phyloP scores from a whole-genome alignment of 2,113 vertebrate genomes.

The Pteruthius melanotis region DNA sequence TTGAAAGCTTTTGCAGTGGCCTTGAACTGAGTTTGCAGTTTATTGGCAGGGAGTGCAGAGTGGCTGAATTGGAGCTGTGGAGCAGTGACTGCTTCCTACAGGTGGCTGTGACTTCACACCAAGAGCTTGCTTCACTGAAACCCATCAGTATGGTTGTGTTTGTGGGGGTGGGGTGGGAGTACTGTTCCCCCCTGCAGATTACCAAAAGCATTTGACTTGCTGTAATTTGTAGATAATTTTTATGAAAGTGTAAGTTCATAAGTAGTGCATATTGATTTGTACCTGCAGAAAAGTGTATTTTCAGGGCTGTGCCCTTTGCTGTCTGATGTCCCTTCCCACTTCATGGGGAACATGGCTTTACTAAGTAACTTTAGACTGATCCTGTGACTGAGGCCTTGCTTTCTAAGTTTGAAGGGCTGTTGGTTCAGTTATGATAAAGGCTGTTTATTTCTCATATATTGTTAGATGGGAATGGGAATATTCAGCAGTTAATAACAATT shows the following conservation, averaged over 20 bases:
- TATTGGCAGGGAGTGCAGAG: background rate
- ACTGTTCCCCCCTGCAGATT: background rate
- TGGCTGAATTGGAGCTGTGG: background rate
- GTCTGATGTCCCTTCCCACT: background rate
- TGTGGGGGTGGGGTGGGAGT: background rate
- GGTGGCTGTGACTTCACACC: background rate
- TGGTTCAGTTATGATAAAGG: background rate
- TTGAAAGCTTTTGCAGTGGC: conserved; percentile 4
- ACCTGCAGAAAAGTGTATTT: background rate
- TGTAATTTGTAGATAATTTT: background rate
- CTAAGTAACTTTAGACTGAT: background rate
- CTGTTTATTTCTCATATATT: background rate
- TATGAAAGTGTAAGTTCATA: background rate
- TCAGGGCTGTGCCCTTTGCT: background rate
- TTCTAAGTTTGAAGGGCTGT: background rate
- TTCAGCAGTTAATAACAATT: background rate
- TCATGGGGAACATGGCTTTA: background rate
- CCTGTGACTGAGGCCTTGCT: background rate
- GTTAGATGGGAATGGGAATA: background rate
- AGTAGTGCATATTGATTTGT: background rate
- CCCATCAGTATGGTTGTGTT: background rate
- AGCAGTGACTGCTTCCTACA: background rate
- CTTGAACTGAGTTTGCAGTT: background rate
- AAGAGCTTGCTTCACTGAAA: background rate
- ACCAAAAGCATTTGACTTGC: background rate